Percentiles rank a stretch among this genome's conserved stretches.
phyloP scores from a whole-genome alignment of 2,888 invertebrate genomes.

The Tipula vernalis region DNA sequence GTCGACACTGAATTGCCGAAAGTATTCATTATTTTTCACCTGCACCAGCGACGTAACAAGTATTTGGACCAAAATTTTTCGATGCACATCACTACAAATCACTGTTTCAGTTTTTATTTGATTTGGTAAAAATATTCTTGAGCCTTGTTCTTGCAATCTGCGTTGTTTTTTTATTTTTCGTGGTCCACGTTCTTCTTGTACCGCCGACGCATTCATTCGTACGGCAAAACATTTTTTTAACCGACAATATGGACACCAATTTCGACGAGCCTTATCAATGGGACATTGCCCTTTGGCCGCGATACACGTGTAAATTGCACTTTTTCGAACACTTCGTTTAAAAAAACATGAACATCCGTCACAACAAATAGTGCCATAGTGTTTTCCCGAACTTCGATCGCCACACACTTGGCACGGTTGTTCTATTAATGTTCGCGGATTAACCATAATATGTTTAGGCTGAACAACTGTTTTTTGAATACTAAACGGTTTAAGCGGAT shows the following conservation, averaged over 20 bases:
- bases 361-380: constrained; percentile 74
- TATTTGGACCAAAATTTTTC: constrained; percentile 47
- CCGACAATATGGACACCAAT: constrained; percentile 80
- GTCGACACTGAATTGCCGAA: constrained; percentile 35
- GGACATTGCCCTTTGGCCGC: constrained; percentile 61
- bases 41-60: constrained; percentile 43
- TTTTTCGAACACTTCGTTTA: constrained; percentile 66
- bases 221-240: constrained; percentile 63
- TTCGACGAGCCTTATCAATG: constrained; percentile 68
- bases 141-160: neutral
- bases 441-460: neutral
- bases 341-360: constrained; percentile 87
- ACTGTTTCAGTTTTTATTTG: constrained; percentile 14
- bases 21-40: constrained; percentile 42
- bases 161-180: constrained; percentile 33
- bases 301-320: constrained; percentile 63
- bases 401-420: constrained; percentile 63
- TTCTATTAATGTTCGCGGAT: neutral
- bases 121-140: neutral
- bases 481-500: neutral
- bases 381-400: constrained; percentile 71
- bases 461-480: neutral
- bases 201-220: constrained; percentile 68
- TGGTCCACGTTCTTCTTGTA: constrained; percentile 75
- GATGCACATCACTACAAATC: constrained; percentile 27